Evolutionary conservation across 1,140 invertebrate genomes (phyloP).

Genomic region (Listronotus oregonensis): DNA sequence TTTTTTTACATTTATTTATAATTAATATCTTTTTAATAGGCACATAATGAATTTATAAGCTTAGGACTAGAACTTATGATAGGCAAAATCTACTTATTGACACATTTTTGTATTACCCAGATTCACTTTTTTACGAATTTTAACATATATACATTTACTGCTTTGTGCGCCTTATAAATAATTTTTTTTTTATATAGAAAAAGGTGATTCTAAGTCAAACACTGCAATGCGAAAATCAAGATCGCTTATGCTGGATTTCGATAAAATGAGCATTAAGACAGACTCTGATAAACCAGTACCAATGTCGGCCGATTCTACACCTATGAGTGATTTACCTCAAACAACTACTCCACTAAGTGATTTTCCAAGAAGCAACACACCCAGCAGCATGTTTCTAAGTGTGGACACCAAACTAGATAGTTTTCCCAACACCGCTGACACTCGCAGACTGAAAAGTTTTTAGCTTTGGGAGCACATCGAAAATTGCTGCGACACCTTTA

Average conservation of each 20-base stretch:
- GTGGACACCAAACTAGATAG: conserved; percentile 40
- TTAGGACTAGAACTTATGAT: too few relatives aligned
- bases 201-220: neutral
- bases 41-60: too few relatives aligned
- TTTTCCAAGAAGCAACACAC: conserved; percentile 28
- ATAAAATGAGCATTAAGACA: conserved; percentile 32
- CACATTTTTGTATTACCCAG: too few relatives aligned
- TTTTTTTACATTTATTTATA: too few relatives aligned
- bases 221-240: conserved; percentile 38
- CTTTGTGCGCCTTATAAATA: too few relatives aligned
- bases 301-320: conserved; percentile 53
- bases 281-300: conserved; percentile 38
- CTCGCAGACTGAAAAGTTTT: conserved; percentile 43
- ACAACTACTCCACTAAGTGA: conserved; percentile 29
- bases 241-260: conserved; percentile 47
- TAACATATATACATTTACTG: too few relatives aligned
- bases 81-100: too few relatives aligned
- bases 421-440: conserved; percentile 39
- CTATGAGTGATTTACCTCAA: conserved; percentile 44
- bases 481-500: neutral
- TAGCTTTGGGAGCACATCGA: conserved; percentile 30
- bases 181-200: conserved; percentile 19
- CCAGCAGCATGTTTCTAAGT: conserved; percentile 37
- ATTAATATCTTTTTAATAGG: too few relatives aligned
- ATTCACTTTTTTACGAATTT: too few relatives aligned